phyloP scores from a whole-genome alignment of 1,140 invertebrate species.

The Drosophila biarmipes region DNA sequence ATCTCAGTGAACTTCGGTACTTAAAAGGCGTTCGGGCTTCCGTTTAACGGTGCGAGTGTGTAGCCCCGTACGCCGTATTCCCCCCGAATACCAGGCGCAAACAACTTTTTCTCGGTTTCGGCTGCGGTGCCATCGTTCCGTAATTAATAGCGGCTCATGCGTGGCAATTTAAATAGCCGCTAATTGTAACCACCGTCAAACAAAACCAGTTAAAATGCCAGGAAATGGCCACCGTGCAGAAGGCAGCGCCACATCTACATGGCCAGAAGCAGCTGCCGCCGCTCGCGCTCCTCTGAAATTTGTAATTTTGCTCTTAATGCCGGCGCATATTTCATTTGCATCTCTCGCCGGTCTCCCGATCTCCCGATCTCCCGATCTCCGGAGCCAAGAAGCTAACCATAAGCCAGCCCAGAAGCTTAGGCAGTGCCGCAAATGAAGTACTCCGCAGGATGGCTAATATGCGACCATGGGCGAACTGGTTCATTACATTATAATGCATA shows the following conservation, averaged over 20 bases:
- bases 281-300: slow-evolving; percentile 57
- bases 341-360: slow-evolving; percentile 15
- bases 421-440: slow-evolving; percentile 39
- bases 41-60: slow-evolving; percentile 58
- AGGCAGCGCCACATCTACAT: slow-evolving; percentile 39
- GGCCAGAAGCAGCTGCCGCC: slow-evolving; percentile 32
- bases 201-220: slow-evolving; percentile 62
- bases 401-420: slow-evolving; percentile 39
- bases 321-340: slow-evolving; percentile 68
- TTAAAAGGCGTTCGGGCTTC: slow-evolving; percentile 54
- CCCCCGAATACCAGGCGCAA: slow-evolving; percentile 40
- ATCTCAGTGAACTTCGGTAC: slow-evolving; percentile 43
- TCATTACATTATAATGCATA: slow-evolving; percentile 22
- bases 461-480: slow-evolving; percentile 45
- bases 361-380: slow-evolving; percentile 3
- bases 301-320: slow-evolving; percentile 71
- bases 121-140: slow-evolving; percentile 64
- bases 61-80: not conserved
- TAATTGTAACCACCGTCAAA: slow-evolving; percentile 73
- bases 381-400: slow-evolving; percentile 1
- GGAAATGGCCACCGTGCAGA: slow-evolving; percentile 59
- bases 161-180: slow-evolving; percentile 76
- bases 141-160: slow-evolving; percentile 78
- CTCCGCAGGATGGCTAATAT: slow-evolving; percentile 44
- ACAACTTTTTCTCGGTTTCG: slow-evolving; percentile 67